Evolutionary conservation across 2,113 vertebrate genomes (phyloP).

Genomic region (Pseudonaja textilis): DNA sequence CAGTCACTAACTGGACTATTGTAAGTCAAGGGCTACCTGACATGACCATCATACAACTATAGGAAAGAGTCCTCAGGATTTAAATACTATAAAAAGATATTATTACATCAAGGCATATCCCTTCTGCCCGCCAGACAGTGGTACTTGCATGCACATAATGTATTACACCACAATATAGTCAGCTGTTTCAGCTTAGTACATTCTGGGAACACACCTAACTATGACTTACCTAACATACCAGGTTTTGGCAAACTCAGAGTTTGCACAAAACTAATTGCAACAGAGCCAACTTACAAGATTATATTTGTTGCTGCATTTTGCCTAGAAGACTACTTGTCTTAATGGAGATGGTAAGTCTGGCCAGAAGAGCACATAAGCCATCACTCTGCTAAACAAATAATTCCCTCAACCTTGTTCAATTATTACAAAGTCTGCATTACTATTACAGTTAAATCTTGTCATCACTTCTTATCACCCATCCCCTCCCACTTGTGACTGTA

Average conservation of each 20-base stretch:
- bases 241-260: background rate
- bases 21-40: no score
- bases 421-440: no score
- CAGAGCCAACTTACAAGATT: background rate
- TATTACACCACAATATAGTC: background rate
- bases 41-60: background rate
- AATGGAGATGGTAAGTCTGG: background rate
- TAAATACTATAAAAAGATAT: background rate
- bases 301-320: background rate
- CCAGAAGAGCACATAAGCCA: background rate
- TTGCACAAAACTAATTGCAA: background rate
- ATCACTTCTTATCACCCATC: no score
- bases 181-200: background rate
- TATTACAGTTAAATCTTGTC: no score
- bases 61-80: background rate
- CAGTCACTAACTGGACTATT: no score
- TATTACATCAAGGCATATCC: background rate
- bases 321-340: background rate
- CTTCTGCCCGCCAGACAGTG: background rate
- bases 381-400: no score
- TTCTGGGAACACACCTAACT: background rate
- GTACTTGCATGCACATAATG: background rate
- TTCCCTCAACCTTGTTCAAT: no score
- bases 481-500: no score
- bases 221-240: background rate